These are phyloP conservation scores for Eidolon helvum DNA, from an alignment of 2,113 vertebrate genomes.

Conservation along the genomic window DNA sequence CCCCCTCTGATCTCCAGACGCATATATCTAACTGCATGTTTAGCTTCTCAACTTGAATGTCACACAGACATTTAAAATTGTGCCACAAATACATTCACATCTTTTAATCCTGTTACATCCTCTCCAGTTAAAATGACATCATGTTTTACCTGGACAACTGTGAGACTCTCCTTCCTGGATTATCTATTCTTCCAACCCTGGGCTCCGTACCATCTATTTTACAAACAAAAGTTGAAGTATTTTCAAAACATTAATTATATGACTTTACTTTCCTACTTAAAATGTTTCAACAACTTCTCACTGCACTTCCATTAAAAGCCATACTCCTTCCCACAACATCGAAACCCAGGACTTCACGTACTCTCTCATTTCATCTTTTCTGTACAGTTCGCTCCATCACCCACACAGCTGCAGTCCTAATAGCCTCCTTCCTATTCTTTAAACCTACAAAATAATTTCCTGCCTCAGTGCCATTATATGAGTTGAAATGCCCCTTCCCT, in stretches of 20 bases:
- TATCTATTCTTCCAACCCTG: not conserved
- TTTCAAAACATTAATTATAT: slow-evolving; percentile 5
- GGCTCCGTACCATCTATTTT: not conserved
- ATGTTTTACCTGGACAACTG: not conserved
- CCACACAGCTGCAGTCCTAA: not conserved
- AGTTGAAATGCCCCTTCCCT: not conserved
- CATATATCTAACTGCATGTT: not conserved
- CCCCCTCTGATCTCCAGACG: not conserved
- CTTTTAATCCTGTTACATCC: not conserved
- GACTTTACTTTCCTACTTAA: slow-evolving; percentile 2
- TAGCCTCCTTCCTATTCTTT: not conserved
- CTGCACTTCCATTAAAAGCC: not conserved
- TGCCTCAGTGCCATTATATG: not conserved
- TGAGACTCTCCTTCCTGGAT: not conserved
- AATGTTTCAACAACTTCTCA: not conserved
- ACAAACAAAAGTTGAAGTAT: not conserved
- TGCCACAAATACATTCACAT: not conserved
- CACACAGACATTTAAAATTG: not conserved
- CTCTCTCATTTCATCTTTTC: not conserved
- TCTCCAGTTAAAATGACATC: not conserved
- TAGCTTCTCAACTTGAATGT: not conserved
- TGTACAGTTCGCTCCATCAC: not conserved
- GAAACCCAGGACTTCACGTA: not conserved
- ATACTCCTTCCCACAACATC: not conserved
- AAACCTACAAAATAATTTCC: not conserved